Conservation (phyloP, 2,113 vertebrate species). For the Thalassarche chlororhynchos region DNA sequence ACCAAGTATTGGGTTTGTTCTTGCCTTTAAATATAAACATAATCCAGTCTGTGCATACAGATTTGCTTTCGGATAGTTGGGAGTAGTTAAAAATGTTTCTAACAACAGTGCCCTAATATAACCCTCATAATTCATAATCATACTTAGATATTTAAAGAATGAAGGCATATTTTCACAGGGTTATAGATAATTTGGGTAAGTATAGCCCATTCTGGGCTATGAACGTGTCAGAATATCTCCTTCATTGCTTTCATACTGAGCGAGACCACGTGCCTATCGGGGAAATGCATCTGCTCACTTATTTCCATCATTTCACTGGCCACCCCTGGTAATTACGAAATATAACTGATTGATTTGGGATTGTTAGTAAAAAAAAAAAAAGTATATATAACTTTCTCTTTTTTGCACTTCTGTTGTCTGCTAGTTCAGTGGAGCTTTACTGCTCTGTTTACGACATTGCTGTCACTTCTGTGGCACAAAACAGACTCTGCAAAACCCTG, state of each 20-base stretch:
- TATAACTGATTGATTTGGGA: neutral
- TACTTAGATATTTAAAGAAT: neutral
- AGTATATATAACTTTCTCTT: neutral
- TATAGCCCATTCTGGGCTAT: neutral
- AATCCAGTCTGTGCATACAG: neutral
- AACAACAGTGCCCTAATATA: neutral
- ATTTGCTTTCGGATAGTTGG: neutral
- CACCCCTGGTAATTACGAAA: neutral
- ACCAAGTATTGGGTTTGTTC: neutral
- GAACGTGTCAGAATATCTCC: neutral
- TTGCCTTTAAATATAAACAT: neutral
- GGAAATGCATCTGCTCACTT: neutral
- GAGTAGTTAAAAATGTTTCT: neutral
- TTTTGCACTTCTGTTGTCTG: neutral
- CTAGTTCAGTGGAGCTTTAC: neutral
- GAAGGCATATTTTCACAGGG: neutral
- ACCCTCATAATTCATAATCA: neutral
- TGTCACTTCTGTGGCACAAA: neutral
- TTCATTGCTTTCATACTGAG: neutral
- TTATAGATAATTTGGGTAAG: neutral
- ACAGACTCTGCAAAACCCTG: neutral
- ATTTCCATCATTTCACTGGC: neutral
- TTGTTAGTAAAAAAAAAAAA: neutral
- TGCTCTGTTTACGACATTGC: neutral
- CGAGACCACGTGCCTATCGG: neutral